These are phyloP conservation scores for Phaedon cochleariae DNA, from an alignment of 2,888 invertebrate species.

Conservation along the genomic window DNA sequence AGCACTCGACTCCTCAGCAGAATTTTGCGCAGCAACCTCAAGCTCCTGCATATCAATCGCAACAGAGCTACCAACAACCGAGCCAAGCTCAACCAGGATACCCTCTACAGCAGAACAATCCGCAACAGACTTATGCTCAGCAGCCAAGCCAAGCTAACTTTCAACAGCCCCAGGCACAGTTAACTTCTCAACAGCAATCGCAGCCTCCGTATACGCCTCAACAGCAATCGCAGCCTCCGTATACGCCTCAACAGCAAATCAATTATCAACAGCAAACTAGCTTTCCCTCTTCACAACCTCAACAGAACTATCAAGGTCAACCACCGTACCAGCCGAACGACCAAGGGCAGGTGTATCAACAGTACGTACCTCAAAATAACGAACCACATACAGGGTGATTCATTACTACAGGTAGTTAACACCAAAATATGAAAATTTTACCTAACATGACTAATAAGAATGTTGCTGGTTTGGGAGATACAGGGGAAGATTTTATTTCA, in stretches of 20 bases:
- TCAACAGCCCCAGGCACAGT: constrained; percentile 27
- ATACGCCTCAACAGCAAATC: constrained; percentile 16
- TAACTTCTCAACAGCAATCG: constrained; percentile 26
- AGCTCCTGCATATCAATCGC: constrained; percentile 26
- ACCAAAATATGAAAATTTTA: too few species aligned
- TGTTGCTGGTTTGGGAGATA: too few species aligned
- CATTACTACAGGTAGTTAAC: too few species aligned
- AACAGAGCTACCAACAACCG: constrained; percentile 33
- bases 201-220: constrained; percentile 22
- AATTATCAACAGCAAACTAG: constrained; percentile 49
- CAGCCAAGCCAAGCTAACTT: constrained; percentile 29
- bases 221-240: too few species aligned
- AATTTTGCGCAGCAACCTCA: constrained; percentile 24
- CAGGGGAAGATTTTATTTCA: too few species aligned
- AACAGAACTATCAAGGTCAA: constrained; percentile 32
- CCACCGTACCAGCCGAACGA: constrained; percentile 34
- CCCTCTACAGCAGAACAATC: constrained; percentile 19
- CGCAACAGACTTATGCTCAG: constrained; percentile 32
- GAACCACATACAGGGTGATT: too few species aligned
- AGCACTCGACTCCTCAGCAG: constrained; percentile 17
- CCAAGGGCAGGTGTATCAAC: constrained; percentile 44
- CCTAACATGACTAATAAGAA: too few species aligned
- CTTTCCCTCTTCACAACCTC: constrained; percentile 27
- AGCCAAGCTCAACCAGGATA: constrained; percentile 35
- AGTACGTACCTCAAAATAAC: too few species aligned